A percentile compares a stretch with the other conserved stretches of the same genome.
These are phyloP conservation scores for Acanthis flammea DNA, from an alignment of 2,797 vertebrate species.

Conservation along the genomic window DNA sequence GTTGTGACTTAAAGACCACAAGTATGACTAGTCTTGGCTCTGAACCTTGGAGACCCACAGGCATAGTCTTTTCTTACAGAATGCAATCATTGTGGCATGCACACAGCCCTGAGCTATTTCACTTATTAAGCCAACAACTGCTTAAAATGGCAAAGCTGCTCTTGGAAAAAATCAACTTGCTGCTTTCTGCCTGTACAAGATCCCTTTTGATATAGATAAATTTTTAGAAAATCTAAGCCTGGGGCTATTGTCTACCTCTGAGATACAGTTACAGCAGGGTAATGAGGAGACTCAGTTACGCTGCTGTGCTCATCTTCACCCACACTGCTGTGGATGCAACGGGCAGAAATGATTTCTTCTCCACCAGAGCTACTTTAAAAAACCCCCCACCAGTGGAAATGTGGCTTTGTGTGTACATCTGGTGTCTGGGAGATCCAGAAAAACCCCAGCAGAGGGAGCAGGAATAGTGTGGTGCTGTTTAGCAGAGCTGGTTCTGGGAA, in stretches of 20 bases:
- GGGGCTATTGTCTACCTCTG: slow-evolving; percentile 7
- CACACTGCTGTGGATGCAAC: background rate
- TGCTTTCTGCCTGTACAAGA: slow-evolving; percentile 64
- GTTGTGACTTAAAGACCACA: slow-evolving; percentile 44
- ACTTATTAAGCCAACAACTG: slow-evolving; percentile 65
- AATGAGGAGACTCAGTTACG: background rate
- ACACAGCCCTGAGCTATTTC: slow-evolving; percentile 56
- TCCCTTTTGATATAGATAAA: slow-evolving; percentile 43
- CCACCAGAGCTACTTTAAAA: background rate
- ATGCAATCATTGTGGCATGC: slow-evolving; percentile 66
- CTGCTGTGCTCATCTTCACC: slow-evolving; percentile 15
- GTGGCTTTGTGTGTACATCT: background rate
- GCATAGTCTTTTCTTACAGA: slow-evolving; percentile 58
- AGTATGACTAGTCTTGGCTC: slow-evolving; percentile 63
- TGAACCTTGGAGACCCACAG: slow-evolving; percentile 44
- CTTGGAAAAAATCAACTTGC: slow-evolving; percentile 56
- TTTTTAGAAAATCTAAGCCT: slow-evolving; percentile 45
- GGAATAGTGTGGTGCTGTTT: background rate
- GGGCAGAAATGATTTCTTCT: background rate
- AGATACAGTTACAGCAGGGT: slow-evolving; percentile 40
- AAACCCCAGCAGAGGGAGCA: background rate
- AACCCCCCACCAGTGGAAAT: background rate
- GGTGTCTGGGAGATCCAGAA: background rate
- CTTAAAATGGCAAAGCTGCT: slow-evolving; percentile 64
- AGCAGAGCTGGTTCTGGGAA: background rate